A percentile compares a stretch with the other conserved stretches of the same genome.
phyloP scores from a whole-genome alignment of 2,888 invertebrate species.

The Machimus atricapillus region DNA sequence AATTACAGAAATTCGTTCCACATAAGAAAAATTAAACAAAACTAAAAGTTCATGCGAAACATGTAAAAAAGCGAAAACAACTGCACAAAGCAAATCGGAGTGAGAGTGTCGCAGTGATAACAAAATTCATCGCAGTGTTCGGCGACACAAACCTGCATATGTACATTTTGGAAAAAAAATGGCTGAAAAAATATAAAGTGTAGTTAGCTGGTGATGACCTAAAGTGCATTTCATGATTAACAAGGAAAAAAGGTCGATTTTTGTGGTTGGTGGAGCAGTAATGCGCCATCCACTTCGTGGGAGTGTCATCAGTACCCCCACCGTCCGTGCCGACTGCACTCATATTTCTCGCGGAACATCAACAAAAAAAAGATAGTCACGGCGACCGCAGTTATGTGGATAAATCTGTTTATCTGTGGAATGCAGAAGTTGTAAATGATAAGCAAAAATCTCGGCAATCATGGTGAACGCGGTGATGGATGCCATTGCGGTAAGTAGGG shows the following conservation, averaged over 20 bases:
- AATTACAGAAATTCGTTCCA: background rate
- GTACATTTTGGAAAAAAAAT: background rate
- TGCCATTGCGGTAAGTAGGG: constrained; percentile 61
- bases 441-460: constrained; percentile 49
- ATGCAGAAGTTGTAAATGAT: constrained; percentile 25
- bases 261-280: background rate
- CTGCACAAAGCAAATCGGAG: background rate
- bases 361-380: background rate
- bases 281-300: background rate
- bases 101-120: background rate
- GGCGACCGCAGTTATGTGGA: background rate
- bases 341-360: background rate
- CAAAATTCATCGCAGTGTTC: background rate
- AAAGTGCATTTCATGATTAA: background rate
- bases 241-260: background rate
- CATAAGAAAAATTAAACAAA: background rate
- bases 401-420: constrained; percentile 27
- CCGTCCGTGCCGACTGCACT: background rate
- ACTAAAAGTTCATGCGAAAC: background rate
- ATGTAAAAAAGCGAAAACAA: background rate
- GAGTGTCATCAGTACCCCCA: background rate
- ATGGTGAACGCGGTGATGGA: constrained; percentile 63
- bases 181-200: background rate
- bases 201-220: background rate
- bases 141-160: background rate